These are phyloP conservation scores for Pemphigus obesinymphae DNA, from an alignment of 1,140 invertebrate species.

Conservation along the genomic window DNA sequence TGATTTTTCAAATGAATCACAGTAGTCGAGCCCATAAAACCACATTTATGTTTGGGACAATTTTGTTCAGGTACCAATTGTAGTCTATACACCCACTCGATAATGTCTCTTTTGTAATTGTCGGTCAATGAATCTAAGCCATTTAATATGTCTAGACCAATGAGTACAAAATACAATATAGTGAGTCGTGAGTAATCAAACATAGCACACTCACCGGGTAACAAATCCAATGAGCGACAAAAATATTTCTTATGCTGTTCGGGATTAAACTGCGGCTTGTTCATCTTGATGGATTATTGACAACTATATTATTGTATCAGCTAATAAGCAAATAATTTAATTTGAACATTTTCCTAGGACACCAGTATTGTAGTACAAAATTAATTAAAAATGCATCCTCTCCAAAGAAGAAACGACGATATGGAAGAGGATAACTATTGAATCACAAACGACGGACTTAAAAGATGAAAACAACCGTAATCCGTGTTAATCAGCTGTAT, in stretches of 20 bases:
- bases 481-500: too few relatives aligned
- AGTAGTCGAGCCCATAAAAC: slow-evolving; percentile 43
- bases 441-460: too few relatives aligned
- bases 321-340: background rate
- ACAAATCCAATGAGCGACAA: background rate
- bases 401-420: too few relatives aligned
- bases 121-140: slow-evolving; percentile 63
- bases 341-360: background rate
- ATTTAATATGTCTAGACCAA: slow-evolving; percentile 80
- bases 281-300: background rate
- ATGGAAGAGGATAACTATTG: too few relatives aligned
- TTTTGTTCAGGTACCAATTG: slow-evolving; percentile 64
- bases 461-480: too few relatives aligned
- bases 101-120: slow-evolving; percentile 63
- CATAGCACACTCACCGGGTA: background rate
- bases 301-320: background rate
- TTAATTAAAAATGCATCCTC: too few relatives aligned
- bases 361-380: too few relatives aligned
- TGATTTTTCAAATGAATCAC: slow-evolving; percentile 23
- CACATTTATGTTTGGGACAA: slow-evolving; percentile 51
- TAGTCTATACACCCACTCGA: slow-evolving; percentile 85
- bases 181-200: slow-evolving; percentile 64
- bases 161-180: slow-evolving; percentile 83
- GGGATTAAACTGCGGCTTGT: background rate
- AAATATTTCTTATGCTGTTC: slow-evolving; percentile 29